Conservation (phyloP, 2,888 invertebrate genomes). For the Formica aserva region DNA sequence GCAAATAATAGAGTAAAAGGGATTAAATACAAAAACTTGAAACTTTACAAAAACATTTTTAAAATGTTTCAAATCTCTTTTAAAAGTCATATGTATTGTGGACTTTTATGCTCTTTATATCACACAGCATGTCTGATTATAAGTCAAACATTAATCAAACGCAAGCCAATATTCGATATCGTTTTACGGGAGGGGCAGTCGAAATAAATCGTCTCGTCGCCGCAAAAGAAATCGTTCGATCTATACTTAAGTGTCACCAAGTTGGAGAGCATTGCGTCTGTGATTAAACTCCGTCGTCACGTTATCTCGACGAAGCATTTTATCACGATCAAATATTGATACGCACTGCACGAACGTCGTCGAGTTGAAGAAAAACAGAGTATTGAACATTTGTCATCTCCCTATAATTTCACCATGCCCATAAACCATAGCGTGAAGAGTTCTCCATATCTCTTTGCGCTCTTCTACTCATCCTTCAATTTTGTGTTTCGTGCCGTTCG, state of each 20-base stretch:
- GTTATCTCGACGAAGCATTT: slow-evolving; percentile 68
- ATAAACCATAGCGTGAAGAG: slow-evolving; percentile 36
- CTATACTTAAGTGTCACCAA: slow-evolving; percentile 11
- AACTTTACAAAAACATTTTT: background rate
- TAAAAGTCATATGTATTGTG: background rate
- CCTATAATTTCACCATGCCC: slow-evolving; percentile 5
- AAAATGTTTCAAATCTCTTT: background rate
- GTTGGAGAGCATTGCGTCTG: slow-evolving; percentile 11
- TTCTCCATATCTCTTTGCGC: background rate
- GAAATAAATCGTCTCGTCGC: slow-evolving; percentile 16
- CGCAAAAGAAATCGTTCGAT: background rate
- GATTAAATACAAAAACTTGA: background rate
- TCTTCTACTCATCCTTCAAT: background rate
- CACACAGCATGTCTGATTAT: background rate
- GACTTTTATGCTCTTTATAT: background rate
- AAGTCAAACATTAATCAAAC: slow-evolving; percentile 1
- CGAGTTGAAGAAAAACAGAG: slow-evolving; percentile 34
- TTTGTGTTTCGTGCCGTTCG: background rate
- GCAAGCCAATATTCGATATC: background rate
- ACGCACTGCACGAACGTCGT: slow-evolving; percentile 37
- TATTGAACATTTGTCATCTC: slow-evolving; percentile 32
- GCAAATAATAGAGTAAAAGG: background rate
- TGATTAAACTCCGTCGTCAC: slow-evolving; percentile 54
- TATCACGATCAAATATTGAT: slow-evolving; percentile 72
- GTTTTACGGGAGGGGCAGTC: background rate